Evolutionary conservation across 2,113 vertebrate genomes (phyloP).

Genomic region (Dipodomys merriami): DNA sequence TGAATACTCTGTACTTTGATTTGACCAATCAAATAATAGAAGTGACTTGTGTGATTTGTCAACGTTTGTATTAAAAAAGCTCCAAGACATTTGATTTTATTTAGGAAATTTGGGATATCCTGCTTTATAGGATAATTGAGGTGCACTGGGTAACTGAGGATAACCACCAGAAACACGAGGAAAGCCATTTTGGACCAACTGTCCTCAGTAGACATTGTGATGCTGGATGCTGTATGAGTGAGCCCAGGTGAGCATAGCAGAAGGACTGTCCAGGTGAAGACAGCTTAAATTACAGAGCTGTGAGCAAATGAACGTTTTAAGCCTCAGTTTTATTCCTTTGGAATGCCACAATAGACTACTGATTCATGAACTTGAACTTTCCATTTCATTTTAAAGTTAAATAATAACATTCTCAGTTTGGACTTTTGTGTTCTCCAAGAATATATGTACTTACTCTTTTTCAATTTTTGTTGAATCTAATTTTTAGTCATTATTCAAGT

Average conservation of each 20-base stretch:
- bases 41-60: background rate
- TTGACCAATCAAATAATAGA: background rate
- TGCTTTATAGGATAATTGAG: background rate
- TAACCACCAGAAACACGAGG: background rate
- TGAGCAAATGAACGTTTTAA: background rate
- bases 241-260: background rate
- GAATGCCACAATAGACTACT: background rate
- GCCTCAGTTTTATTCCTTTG: constrained; percentile 1
- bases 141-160: background rate
- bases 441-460: background rate
- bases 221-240: background rate
- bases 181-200: background rate
- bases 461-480: background rate
- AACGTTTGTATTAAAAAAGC: background rate
- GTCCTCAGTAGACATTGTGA: background rate
- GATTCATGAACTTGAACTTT: background rate
- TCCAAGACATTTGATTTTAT: background rate
- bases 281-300: background rate
- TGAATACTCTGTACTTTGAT: background rate
- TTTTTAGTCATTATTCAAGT: background rate
- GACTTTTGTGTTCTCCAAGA: constrained; percentile 6
- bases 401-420: background rate
- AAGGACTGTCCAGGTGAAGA: background rate
- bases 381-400: constrained; percentile 26
- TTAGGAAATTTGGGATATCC: background rate